Conservation (phyloP, 2,797 vertebrate genomes). For the Aphelocoma californica region DNA sequence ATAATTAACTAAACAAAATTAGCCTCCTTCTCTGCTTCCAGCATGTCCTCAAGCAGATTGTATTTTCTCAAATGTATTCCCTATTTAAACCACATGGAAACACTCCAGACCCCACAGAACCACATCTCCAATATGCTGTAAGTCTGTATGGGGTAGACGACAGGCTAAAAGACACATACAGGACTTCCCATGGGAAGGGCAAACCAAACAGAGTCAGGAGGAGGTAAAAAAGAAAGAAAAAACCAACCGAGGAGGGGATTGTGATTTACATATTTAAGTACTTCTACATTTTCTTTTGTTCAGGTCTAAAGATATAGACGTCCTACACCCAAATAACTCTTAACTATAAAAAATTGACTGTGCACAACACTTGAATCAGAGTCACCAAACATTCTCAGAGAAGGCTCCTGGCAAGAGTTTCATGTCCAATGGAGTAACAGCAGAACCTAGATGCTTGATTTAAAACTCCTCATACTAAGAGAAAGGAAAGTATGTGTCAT, state of each 20-base stretch:
- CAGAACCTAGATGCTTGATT: neutral
- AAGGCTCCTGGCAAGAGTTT: neutral
- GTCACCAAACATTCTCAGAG: neutral
- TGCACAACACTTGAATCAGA: neutral
- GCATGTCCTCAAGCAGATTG: slow-evolving; percentile 56
- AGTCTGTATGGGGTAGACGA: neutral
- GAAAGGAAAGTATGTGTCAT: neutral
- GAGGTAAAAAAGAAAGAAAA: neutral
- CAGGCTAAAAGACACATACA: neutral
- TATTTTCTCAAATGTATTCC: slow-evolving; percentile 62
- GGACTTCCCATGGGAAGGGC: neutral
- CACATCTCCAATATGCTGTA: slow-evolving; percentile 16
- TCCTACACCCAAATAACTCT: neutral
- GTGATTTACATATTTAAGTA: neutral
- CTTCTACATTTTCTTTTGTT: neutral
- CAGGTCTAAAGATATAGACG: neutral
- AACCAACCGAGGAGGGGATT: neutral
- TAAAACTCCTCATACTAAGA: fast-evolving
- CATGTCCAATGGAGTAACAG: neutral
- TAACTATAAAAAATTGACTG: neutral
- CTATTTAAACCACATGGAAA: slow-evolving; percentile 63
- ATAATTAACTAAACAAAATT: slow-evolving; percentile 69
- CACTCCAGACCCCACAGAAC: slow-evolving; percentile 54
- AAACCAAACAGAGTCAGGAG: neutral
- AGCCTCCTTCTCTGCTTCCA: slow-evolving; percentile 59